Conservation (phyloP, 1,140 invertebrate genomes). For the Drosophila virilis region DNA sequence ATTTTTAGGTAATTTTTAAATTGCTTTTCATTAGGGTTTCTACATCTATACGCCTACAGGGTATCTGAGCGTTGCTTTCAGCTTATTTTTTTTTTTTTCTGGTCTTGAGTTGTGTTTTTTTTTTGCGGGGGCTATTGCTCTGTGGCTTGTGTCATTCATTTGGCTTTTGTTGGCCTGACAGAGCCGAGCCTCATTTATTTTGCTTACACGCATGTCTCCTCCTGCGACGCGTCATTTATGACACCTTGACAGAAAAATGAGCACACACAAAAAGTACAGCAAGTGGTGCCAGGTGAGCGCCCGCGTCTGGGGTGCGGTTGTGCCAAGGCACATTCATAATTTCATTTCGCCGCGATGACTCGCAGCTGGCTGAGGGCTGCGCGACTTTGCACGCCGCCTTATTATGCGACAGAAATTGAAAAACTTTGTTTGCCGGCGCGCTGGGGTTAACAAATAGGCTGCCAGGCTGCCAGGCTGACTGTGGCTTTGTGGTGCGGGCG, state of each 20-base stretch:
- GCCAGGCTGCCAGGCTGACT: slow-evolving; percentile 6
- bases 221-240: slow-evolving; percentile 73
- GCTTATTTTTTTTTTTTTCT: neutral
- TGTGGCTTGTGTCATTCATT: slow-evolving; percentile 79
- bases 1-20: no score
- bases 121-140: slow-evolving; percentile 63
- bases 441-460: slow-evolving; percentile 80
- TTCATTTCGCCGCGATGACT: slow-evolving; percentile 67
- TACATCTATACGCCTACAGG: neutral
- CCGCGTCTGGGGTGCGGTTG: slow-evolving; percentile 75
- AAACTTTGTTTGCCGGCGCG: slow-evolving; percentile 79
- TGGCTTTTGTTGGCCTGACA: slow-evolving; percentile 71
- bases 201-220: slow-evolving; percentile 70
- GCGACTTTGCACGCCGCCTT: slow-evolving; percentile 66
- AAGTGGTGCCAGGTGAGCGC: slow-evolving; percentile 42
- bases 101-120: neutral
- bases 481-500: slow-evolving; percentile 12
- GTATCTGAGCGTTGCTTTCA: neutral
- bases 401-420: slow-evolving; percentile 82
- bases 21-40: no score
- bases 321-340: slow-evolving; percentile 79
- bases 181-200: slow-evolving; percentile 80
- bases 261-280: slow-evolving; percentile 46
- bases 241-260: slow-evolving; percentile 81
- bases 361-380: slow-evolving; percentile 1